A percentile compares a stretch with the other conserved stretches of the same genome.
Conservation (phyloP, 2,888 invertebrate genomes). For the Drosophila phalerata region DNA sequence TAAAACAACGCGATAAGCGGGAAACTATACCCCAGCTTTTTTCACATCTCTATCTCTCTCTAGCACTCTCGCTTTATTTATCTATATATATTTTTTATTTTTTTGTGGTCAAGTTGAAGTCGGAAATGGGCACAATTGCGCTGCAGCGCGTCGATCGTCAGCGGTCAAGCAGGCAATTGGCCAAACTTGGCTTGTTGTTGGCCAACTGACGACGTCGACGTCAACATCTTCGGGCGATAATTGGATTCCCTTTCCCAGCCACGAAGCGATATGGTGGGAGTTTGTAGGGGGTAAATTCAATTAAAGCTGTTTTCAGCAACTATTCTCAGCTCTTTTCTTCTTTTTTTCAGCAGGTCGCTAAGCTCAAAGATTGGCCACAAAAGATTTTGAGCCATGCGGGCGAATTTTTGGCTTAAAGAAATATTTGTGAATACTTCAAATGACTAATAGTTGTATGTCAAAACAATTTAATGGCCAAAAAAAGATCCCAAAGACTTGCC, state of each 20-base stretch:
- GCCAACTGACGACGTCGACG: conserved; percentile 54
- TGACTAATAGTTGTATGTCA: not conserved
- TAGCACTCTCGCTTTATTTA: conserved; percentile 51
- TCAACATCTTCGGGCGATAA: conserved; percentile 71
- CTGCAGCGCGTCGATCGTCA: conserved; percentile 52
- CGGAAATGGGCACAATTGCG: conserved; percentile 73
- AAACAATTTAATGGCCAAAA: not conserved
- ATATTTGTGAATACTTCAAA: conserved; percentile 5
- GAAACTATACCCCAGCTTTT: not conserved
- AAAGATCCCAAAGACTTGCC: not conserved
- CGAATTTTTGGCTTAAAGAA: conserved; percentile 3
- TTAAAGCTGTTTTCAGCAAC: conserved; percentile 29
- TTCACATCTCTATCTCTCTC: conserved; percentile 1
- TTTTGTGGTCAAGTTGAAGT: conserved; percentile 73
- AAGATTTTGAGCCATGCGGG: conserved; percentile 40
- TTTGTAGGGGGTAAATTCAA: conserved; percentile 24
- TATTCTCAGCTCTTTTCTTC: conserved; percentile 37
- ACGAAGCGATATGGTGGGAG: conserved; percentile 24
- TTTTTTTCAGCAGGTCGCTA: conserved; percentile 15
- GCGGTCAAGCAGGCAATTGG: conserved; percentile 60
- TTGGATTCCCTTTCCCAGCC: conserved; percentile 73
- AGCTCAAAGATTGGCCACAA: conserved; percentile 30
- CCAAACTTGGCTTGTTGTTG: conserved; percentile 42
- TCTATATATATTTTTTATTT: not conserved
- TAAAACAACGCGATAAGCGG: conserved; percentile 24